phyloP scores from a whole-genome alignment of 2,113 vertebrate genomes.

The Pluvianellus socialis region DNA sequence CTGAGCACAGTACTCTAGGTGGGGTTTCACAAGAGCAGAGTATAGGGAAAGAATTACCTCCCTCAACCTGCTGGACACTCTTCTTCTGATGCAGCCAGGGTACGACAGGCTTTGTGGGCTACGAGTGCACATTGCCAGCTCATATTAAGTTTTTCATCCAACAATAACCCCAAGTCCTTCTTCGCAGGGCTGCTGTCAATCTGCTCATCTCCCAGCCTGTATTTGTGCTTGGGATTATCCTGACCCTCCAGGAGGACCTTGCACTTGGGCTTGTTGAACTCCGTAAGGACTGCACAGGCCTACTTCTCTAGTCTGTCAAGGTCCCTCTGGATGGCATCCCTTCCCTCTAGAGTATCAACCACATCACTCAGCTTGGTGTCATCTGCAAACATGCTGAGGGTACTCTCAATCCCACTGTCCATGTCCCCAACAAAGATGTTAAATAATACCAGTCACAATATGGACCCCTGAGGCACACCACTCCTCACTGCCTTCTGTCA shows the following conservation, averaged over 20 bases:
- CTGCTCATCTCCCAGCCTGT: background rate
- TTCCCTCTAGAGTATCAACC: background rate
- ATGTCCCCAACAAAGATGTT: background rate
- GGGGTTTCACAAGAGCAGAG: accelerated
- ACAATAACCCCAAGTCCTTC: background rate
- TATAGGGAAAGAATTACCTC: background rate
- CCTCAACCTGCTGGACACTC: accelerated
- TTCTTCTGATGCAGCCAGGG: background rate
- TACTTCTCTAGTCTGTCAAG: background rate
- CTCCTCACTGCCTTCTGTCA: background rate
- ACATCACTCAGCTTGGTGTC: background rate
- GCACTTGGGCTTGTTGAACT: background rate
- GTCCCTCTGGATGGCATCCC: background rate
- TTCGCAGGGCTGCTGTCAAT: background rate
- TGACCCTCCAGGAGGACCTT: background rate
- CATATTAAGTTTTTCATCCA: background rate
- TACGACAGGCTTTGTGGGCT: background rate
- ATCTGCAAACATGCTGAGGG: background rate
- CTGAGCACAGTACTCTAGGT: background rate
- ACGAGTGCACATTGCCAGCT: accelerated
- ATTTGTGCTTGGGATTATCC: background rate
- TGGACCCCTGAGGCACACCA: accelerated
- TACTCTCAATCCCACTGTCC: background rate
- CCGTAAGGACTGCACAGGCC: accelerated
- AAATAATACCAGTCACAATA: background rate